Base-by-base conservation (phyloP, 2,888 invertebrate genomes). In the Mythimna albipuncta region DNA sequence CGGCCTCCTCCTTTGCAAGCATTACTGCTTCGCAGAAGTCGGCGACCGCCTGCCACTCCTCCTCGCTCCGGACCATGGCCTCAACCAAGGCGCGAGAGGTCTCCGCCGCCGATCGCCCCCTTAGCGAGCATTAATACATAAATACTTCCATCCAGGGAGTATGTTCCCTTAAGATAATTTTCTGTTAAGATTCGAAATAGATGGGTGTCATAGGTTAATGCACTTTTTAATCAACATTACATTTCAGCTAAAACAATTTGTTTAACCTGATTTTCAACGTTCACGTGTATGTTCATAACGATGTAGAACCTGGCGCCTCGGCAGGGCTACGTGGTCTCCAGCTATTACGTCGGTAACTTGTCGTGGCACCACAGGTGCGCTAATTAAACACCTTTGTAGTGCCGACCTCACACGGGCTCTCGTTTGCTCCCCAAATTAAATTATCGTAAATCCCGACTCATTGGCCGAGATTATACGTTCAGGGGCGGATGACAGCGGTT, bases 351-450 rank as follows among this genome's bases (percentile, higher is more conserved):
- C 61, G 58, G 64, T 69, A 87, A 84, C 82, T 85, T 82, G 85
- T 83, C 86, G 80, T 83, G 79, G 68, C 75, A 77, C 77, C 81
- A 81, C 79, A 70, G 80, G 82, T 72, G 79, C 79, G 83, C 84
- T 89, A 91, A 91, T 91, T 89, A 91, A 88, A 88, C 90, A 90
- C 88, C 90, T 91, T 85, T 87, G 87, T 88, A 84, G 81, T 76
- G 84, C 75, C 77, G 68, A 77, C 66, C 81, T 76, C 80, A 80
- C 62, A 67, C 50, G 62, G 72, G 44, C 64, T 66, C 79, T 83
- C 77, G 84, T 85, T 85, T 84, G 84, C 75, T 75, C 64, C 80
- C 82, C 80, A 86, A 89, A 89, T 91, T 89, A 89, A 89, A 91
- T 90, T 89, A 90, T 89, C 86, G 88, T 89, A 89, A 90, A 89